A percentile compares a stretch with the other conserved stretches of the same genome.
These are phyloP conservation scores for Ceratina calcarata DNA, from an alignment of 1,140 invertebrate species.

Conservation along the genomic window DNA sequence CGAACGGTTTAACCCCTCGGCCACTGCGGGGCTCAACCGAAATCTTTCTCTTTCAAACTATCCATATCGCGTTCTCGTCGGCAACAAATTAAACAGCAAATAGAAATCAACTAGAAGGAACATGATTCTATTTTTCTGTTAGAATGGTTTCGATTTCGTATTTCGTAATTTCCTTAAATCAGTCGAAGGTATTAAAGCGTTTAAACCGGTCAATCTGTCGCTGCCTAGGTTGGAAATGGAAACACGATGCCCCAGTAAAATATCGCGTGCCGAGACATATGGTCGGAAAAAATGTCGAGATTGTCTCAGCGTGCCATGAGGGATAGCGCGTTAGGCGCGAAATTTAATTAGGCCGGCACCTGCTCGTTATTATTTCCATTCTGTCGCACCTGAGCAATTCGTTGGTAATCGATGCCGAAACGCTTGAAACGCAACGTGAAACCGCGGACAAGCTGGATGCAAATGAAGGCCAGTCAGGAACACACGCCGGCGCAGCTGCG, in stretches of 20 bases:
- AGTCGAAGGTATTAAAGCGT: background rate
- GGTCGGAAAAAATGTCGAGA: conserved; percentile 9
- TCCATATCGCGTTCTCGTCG: background rate
- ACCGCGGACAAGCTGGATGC: conserved; percentile 37
- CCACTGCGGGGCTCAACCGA: background rate
- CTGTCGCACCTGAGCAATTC: conserved; percentile 54
- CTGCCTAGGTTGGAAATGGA: conserved; percentile 8
- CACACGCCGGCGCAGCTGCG: conserved; percentile 40
- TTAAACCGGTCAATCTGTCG: conserved; percentile 21
- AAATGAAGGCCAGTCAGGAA: conserved; percentile 31
- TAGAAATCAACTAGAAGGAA: background rate
- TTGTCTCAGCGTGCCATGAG: background rate
- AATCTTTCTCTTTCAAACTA: background rate
- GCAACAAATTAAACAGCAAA: background rate
- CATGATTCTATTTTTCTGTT: background rate
- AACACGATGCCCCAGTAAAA: conserved; percentile 25
- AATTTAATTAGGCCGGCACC: conserved; percentile 48
- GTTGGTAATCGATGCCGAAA: conserved; percentile 47
- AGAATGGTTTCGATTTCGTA: background rate
- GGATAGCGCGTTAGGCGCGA: conserved; percentile 1
- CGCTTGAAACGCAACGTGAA: conserved; percentile 37
- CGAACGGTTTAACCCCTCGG: conserved; percentile 28
- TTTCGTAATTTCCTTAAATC: no score
- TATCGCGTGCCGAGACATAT: conserved; percentile 45
- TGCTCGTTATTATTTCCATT: conserved; percentile 51